Evolutionary conservation across 2,797 vertebrate genomes (phyloP), one percentile per base, ranked within the genome.

Genomic region (Neostethus bicornis): DNA sequence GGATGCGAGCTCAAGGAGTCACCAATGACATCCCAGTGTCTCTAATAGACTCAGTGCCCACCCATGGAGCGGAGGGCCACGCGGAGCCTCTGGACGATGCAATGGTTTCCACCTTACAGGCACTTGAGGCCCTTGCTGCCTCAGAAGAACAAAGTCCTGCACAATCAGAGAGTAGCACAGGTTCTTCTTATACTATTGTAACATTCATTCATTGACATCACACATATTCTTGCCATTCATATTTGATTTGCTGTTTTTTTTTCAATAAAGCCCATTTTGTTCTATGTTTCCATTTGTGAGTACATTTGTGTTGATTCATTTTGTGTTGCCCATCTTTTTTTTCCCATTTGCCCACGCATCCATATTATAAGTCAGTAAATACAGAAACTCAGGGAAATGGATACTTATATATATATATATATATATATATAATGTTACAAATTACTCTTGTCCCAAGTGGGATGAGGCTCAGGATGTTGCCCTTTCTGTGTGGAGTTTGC

Each of bases 141-240:
- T 98, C 97, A 38, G 96, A 98, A 88, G 96, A 99, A 81, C 94
- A 94, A 80, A 86, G 87, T 60, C 87, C 90, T 8, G 85, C 83
- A 14, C 95, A 96, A 87, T 94, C 94, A 46, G 95, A 94, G 93
- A 95, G 93, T 89, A 96, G 93, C 93, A 95, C 96, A 98, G 97
- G 97, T 99, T 91, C 96, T 95, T 92, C 95, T 95, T 97, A 94
- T 89, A 93, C 94, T 85, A 96, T 98, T 90, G 95, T 97, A 93
- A 98, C 96, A 0, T 98, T 99, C 91, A 99, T 98, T 87, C 94
- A 96, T 91, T 98, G 92, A 94, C 87, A 84, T 75, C 72, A 85
- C 83, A 86, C 86, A 38, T 86, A 87, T 89, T 89, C 73, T 91
- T 91, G 92, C 91, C 92, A 89, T 90, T 84, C 80, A 71, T 83